Conservation (phyloP, 2,797 vertebrate species). For the Sebastes itinus region DNA sequence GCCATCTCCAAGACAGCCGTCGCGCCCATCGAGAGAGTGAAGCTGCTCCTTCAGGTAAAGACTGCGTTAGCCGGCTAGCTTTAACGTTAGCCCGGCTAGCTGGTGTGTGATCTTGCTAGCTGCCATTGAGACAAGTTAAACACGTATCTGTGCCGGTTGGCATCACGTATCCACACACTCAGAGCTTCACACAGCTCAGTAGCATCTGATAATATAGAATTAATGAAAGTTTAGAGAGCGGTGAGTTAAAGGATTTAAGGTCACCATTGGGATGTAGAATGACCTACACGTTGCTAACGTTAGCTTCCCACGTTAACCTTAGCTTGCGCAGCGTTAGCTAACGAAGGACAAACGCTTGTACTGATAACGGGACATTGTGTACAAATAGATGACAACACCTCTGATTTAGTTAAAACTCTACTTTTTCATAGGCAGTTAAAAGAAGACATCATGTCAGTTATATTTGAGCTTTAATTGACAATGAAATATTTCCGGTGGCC, state of each 20-base stretch:
- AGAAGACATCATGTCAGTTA: fast-evolving
- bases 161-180: fast-evolving
- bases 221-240: fast-evolving
- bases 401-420: fast-evolving
- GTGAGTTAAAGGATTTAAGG: slow-evolving; percentile 37
- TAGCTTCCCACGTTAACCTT: slow-evolving; percentile 72
- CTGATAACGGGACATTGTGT: slow-evolving; percentile 47
- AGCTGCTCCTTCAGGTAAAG: slow-evolving; percentile 82
- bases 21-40: slow-evolving; percentile 83
- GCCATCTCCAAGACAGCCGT: slow-evolving; percentile 84
- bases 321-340: slow-evolving; percentile 63
- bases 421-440: fast-evolving
- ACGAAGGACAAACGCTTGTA: slow-evolving; percentile 76
- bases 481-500: too few species aligned
- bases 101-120: neutral
- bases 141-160: fast-evolving
- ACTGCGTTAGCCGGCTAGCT: neutral
- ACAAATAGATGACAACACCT: fast-evolving
- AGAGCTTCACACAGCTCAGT: fast-evolving
- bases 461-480: neutral
- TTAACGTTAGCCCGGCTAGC: slow-evolving; percentile 53
- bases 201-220: fast-evolving
- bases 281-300: slow-evolving; percentile 76
- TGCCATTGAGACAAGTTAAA: neutral
- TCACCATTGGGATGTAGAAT: slow-evolving; percentile 59